These are phyloP conservation scores for Drosophila kikkawai DNA, from an alignment of 1,140 invertebrate species.

Conservation along the genomic window DNA sequence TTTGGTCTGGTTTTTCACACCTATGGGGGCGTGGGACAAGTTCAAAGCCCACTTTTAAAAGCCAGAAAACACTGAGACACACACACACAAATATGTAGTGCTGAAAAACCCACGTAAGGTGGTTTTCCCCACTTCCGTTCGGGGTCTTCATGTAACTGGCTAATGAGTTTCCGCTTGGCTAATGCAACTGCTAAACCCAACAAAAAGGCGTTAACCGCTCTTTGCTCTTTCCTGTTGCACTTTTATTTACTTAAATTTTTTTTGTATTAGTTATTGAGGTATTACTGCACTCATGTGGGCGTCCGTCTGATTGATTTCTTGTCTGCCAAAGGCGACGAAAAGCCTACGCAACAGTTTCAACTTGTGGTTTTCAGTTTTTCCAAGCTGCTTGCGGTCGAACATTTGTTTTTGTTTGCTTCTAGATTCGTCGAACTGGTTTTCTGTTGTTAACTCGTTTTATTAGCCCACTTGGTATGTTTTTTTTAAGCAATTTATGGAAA, in stretches of 20 bases:
- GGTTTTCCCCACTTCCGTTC: conserved; percentile 65
- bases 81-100: not conserved
- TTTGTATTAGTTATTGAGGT: not conserved
- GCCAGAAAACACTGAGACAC: not conserved
- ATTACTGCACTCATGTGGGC: conserved; percentile 33
- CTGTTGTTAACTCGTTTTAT: conserved; percentile 50
- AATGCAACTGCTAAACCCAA: conserved; percentile 32
- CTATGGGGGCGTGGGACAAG: conserved; percentile 29
- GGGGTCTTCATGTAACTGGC: conserved; percentile 60
- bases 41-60: conserved; percentile 43
- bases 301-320: conserved; percentile 54
- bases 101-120: conserved; percentile 36
- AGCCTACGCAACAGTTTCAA: conserved; percentile 59
- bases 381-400: conserved; percentile 14
- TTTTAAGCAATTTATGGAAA: conserved; percentile 53
- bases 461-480: conserved; percentile 36
- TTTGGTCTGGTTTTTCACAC: conserved; percentile 45
- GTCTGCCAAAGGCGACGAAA: conserved; percentile 31
- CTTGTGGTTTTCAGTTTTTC: conserved; percentile 42
- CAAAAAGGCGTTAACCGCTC: conserved; percentile 56
- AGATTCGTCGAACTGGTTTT: conserved; percentile 52
- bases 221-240: conserved; percentile 49
- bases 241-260: conserved; percentile 1
- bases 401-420: conserved; percentile 22
- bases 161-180: conserved; percentile 78